phyloP scores from a whole-genome alignment of 2,113 vertebrate species.

The Axis porcinus region DNA sequence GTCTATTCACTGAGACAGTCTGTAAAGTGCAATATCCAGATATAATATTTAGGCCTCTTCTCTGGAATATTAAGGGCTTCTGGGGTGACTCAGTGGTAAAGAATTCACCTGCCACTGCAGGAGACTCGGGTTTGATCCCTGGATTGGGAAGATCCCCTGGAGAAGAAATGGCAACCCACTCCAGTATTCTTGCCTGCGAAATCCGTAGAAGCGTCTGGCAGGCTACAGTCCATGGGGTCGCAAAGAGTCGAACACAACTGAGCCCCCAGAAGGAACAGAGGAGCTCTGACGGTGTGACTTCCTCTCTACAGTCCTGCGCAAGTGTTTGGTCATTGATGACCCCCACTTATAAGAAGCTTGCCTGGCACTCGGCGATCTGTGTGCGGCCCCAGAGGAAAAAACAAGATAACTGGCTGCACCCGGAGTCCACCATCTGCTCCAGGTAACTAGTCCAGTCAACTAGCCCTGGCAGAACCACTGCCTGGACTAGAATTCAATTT shows the following conservation, averaged over 20 bases:
- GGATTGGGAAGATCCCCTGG: background rate
- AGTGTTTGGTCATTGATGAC: background rate
- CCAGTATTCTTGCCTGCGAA: background rate
- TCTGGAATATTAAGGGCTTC: background rate
- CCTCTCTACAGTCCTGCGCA: background rate
- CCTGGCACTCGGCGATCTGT: background rate
- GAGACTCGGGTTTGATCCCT: background rate
- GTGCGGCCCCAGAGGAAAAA: background rate
- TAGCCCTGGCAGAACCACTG: too few relatives aligned
- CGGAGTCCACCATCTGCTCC: background rate
- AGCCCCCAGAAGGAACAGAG: accelerated
- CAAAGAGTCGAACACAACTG: background rate
- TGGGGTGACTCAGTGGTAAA: background rate
- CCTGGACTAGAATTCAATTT: background rate
- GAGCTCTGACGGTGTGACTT: accelerated
- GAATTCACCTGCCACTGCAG: background rate
- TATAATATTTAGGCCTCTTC: background rate
- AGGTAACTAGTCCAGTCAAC: background rate
- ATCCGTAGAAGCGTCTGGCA: background rate
- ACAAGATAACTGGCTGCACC: accelerated
- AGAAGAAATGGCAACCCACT: background rate
- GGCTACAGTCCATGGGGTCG: background rate
- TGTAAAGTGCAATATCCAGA: background rate
- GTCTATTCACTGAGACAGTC: background rate
- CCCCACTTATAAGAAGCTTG: background rate